Evolutionary conservation across 2,888 invertebrate genomes (phyloP).

Genomic region (Volucella zonaria): DNA sequence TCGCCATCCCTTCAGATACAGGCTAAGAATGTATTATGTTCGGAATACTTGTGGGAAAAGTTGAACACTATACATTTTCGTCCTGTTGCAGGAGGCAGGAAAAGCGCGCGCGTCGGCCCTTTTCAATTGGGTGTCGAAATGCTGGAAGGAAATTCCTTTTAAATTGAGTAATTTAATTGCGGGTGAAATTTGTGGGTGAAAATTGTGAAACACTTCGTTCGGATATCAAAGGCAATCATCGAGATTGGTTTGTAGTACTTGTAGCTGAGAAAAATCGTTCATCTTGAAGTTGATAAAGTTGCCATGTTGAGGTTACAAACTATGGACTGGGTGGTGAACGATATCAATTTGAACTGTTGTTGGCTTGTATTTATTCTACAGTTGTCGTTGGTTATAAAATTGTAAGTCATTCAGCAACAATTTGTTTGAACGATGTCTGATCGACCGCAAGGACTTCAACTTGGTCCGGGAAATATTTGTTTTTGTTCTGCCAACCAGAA

Average conservation of each 20-base stretch:
- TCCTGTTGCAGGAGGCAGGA: constrained; percentile 18
- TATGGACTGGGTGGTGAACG: too few relatives aligned
- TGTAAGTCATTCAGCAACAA: too few relatives aligned
- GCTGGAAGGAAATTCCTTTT: constrained; percentile 59
- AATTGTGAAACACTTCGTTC: constrained; percentile 36
- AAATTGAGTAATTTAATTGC: constrained; percentile 67
- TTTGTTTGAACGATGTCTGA: too few relatives aligned
- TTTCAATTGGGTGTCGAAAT: constrained; percentile 67
- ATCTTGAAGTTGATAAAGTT: too few relatives aligned
- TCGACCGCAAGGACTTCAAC: too few relatives aligned
- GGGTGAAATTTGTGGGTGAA: constrained; percentile 51
- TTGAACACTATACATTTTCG: neutral
- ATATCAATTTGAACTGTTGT: too few relatives aligned
- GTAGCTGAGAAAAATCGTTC: constrained; percentile 1
- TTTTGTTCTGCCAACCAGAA: too few relatives aligned
- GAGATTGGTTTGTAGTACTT: neutral
- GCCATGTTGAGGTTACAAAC: too few relatives aligned
- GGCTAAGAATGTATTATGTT: constrained; percentile 12
- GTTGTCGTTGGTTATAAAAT: too few relatives aligned
- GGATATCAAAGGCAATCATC: constrained; percentile 16
- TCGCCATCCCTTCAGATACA: constrained; percentile 25
- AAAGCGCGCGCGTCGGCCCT: constrained; percentile 5
- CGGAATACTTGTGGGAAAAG: neutral
- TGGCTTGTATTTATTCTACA: too few relatives aligned
- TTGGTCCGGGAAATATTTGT: too few relatives aligned